Evolutionary conservation across 2,888 invertebrate genomes (phyloP), one percentile per base, ranked within the genome.

Genomic region (Ferdinandea cuprea): DNA sequence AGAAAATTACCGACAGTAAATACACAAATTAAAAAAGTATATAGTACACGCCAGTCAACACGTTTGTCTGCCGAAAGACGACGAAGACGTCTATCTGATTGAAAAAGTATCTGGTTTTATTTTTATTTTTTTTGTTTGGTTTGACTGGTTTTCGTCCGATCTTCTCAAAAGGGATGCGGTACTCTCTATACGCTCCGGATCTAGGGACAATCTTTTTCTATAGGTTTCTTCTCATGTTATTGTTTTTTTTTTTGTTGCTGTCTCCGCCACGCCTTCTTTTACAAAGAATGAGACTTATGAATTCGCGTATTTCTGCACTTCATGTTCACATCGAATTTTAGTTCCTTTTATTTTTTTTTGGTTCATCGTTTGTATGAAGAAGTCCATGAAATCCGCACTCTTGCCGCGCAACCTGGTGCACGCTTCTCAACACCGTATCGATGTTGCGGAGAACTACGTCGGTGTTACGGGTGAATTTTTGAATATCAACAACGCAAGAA

Each of bases 11-110:
- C 25, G 58, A 42, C 59, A 52, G 28, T 50, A 72, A 72, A 65
- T 50, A 61, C 54, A 77, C 78, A 78, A 80, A 79, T 65, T 61
- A 68, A 68, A n/a, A 73, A 71, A 71, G 37, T 15, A 50, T 44
- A n/a, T 66, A 59, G 37, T 54, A 46, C 68, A 65, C 65, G 65
- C 52, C 66, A 68, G 63, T 69, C 54, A 83, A 83, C 83, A 78
- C 83, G 65, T 77, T 77, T 61, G 40, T 58, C 61, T 59, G 59
- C 65, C 61, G 56, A n/a, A n/a, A n/a, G n/a, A n/a, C n/a, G n/a
- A n/a, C n/a, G n/a, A n/a, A n/a, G n/a, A 63, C 54, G 13, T 56
- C 30, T 81, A 76, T 81, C 81, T 81, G 81, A 81, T 81, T 77
- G 61, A 54, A 63, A 65, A 58, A 37, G 69, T 58, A 69, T 63